Percentiles rank a stretch among this genome's conserved stretches.
phyloP scores from a whole-genome alignment of 1,140 invertebrate genomes.

The Portunus trituberculatus region DNA sequence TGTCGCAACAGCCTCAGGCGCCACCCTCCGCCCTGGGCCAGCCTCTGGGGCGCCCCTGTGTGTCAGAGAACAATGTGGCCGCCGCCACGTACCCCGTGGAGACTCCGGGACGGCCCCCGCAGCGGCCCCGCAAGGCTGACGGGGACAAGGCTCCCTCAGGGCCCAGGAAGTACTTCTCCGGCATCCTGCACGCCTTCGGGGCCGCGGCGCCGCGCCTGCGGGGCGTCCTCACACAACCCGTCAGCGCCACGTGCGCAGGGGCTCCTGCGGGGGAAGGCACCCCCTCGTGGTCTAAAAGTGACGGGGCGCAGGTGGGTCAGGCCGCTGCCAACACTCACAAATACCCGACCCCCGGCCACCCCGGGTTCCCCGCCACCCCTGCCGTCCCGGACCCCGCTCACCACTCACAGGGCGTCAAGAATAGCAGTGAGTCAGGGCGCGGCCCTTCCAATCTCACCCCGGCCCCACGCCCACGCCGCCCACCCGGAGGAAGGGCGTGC shows the following conservation, averaged over 20 bases:
- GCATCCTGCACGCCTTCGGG: slow-evolving; percentile 62
- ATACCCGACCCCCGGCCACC: not conserved
- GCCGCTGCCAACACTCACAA: not conserved
- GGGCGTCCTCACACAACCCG: not conserved
- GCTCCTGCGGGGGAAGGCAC: not conserved
- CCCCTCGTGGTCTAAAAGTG: not conserved
- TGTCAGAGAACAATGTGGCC: slow-evolving; percentile 68
- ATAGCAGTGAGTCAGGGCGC: slow-evolving; percentile 60
- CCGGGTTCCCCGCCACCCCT: no score
- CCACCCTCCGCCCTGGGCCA: not conserved
- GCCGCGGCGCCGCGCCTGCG: slow-evolving; percentile 63
- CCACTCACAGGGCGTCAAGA: slow-evolving; percentile 60
- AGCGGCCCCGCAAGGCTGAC: slow-evolving; percentile 14
- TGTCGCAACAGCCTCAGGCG: not conserved
- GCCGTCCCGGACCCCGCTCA: not conserved
- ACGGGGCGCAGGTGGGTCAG: not conserved
- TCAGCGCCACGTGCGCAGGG: not conserved
- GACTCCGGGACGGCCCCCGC: not conserved
- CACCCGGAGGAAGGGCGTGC: slow-evolving; percentile 53
- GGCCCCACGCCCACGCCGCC: slow-evolving; percentile 64
- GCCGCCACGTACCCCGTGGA: not conserved
- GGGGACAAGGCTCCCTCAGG: slow-evolving; percentile 13
- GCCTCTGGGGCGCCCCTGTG: slow-evolving; percentile 54
- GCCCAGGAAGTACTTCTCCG: slow-evolving; percentile 66
- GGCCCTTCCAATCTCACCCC: not conserved